Percentiles rank a stretch among this genome's conserved stretches.
Evolutionary conservation across 2,888 invertebrate species (phyloP).

Genomic region (Bursaphelenchus okinawaensis): DNA sequence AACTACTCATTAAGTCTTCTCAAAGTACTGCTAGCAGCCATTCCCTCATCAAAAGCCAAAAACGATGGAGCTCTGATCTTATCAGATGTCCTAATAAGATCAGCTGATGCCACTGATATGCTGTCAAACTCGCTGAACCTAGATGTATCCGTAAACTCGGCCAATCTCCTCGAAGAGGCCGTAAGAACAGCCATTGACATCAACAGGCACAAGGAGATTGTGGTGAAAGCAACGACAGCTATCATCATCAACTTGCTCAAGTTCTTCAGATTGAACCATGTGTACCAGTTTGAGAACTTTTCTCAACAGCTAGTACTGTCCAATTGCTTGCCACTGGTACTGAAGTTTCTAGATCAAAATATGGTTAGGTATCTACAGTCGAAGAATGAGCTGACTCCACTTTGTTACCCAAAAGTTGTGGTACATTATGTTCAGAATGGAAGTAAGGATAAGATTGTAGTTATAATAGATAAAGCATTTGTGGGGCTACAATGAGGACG

Average conservation of each 20-base stretch:
- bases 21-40: constrained; percentile 91
- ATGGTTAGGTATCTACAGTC: constrained; percentile 88
- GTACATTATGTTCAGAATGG: constrained; percentile 50
- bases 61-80: constrained; percentile 96
- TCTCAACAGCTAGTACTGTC: constrained; percentile 94
- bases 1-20: constrained; percentile 80
- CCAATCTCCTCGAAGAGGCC: constrained; percentile 45
- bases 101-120: constrained; percentile 54
- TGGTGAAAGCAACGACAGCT: constrained; percentile 88
- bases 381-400: constrained; percentile 67
- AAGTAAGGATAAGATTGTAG: constrained; percentile 28
- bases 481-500: too few relatives aligned
- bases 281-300: constrained; percentile 98
- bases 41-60: constrained; percentile 78
- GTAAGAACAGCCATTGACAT: constrained; percentile 80
- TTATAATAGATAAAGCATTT: too few relatives aligned
- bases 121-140: constrained; percentile 55
- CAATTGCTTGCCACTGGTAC: constrained; percentile 92
- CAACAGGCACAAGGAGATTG: constrained; percentile 86
- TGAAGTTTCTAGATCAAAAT: constrained; percentile 98
- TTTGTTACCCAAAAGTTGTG: constrained; percentile 50
- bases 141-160: constrained; percentile 35
- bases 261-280: constrained; percentile 92
- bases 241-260: constrained; percentile 84
- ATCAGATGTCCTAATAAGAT: constrained; percentile 81